Evolutionary conservation across 2,113 vertebrate species (phyloP).

Genomic region (Salvelinus sp.): DNA sequence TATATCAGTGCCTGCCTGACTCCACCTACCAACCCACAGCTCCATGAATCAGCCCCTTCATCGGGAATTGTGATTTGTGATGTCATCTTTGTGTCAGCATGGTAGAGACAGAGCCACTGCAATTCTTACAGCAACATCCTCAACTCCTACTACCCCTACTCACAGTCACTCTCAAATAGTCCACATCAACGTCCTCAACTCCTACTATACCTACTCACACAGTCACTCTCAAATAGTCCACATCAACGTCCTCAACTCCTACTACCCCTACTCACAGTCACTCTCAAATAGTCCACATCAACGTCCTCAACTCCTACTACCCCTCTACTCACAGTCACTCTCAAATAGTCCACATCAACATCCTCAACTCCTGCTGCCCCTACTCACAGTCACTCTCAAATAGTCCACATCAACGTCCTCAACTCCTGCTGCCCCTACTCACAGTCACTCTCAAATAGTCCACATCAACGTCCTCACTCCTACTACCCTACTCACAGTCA

Average conservation of each 20-base stretch:
- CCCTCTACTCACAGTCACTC: no score
- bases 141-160: no score
- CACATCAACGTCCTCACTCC: neutral
- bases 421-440: no score
- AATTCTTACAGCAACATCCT: neutral
- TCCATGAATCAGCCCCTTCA: neutral
- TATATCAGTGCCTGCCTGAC: neutral
- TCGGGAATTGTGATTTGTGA: neutral
- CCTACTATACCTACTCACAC: no score
- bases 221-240: neutral
- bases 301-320: no score
- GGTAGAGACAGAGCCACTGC: neutral
- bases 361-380: no score
- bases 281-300: neutral
- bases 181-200: no score
- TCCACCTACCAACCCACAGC: neutral
- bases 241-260: neutral
- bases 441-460: neutral
- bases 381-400: neutral
- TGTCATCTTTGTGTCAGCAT: neutral
- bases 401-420: neutral
- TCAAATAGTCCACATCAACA: neutral
- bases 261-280: no score
- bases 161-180: no score
- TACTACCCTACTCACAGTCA: no score